phyloP scores from a whole-genome alignment of 2,797 vertebrate genomes.

The Enteromius radiatus region DNA sequence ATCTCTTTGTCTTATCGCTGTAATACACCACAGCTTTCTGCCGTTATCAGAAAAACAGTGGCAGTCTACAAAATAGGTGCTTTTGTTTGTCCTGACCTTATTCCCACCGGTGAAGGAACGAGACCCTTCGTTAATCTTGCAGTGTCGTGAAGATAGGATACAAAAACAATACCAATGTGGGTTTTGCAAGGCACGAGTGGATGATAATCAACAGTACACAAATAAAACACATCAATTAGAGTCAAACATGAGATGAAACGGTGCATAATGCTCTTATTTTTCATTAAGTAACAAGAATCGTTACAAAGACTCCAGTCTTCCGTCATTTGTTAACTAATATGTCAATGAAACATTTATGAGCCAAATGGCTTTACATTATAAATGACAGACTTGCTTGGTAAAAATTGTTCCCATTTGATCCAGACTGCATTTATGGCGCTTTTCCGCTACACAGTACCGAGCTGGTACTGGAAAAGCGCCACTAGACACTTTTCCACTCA shows the following conservation, averaged over 20 bases:
- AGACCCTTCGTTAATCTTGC: not conserved
- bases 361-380: not conserved
- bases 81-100: constrained; percentile 38
- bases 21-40: constrained; percentile 1
- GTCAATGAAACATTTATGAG: not conserved
- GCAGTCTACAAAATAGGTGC: constrained; percentile 17
- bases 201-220: not conserved
- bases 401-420: not conserved
- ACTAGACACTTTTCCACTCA: not conserved
- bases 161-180: not conserved
- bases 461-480: no score
- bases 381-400: not conserved
- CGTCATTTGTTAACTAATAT: not conserved
- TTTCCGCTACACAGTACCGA: no score
- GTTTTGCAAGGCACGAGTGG: not conserved
- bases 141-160: not conserved
- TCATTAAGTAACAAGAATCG: not conserved
- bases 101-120: constrained; percentile 8
- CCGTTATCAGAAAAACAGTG: constrained; percentile 45
- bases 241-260: not conserved
- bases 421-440: not conserved
- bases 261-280: not conserved
- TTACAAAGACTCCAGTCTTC: not conserved
- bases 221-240: not conserved
- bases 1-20: constrained; percentile 47